Evolutionary conservation across 1,140 invertebrate genomes (phyloP), one percentile per base, ranked within the genome.

Genomic region (Muscidifurax raptorellus): DNA sequence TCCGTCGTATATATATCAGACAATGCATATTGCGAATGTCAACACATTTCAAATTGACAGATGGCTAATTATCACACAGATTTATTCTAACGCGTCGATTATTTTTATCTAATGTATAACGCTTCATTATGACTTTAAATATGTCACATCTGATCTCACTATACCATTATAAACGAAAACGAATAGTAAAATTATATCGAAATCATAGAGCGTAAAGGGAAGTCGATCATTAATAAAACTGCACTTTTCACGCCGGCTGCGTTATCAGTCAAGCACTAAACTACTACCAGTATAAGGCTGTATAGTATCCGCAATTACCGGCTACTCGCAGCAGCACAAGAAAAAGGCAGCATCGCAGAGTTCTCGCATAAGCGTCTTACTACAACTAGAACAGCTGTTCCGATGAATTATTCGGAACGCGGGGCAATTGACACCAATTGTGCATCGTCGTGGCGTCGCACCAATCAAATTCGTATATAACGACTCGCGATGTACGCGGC

Each of bases 381-480:
- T 25, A 32, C 27, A 72, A 80, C 77, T 80, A 52, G 78, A 86
- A 22, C 80, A 84, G 75, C 76, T 85, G 44, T 83, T 67, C 10
- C 28, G 66, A 82, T 40, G 59, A 86, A 88, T 90, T 88, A 91
- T 90, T 90, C 88, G 76, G 89, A 88, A 86, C 87, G 82, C 89
- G 52, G 71, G 85, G 71, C 89, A 91, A 91, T 91, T 91, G 91
- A 91, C 89, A 89, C 80, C 88, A 90, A 91, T 91, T 91, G 89
- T 86, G 32, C 22, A 32, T 72, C 10, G 25, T 32, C 69, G 12
- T 32, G 13, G 69, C 28, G 47, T 64, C 36, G 28, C 71, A 9
- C 7, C 52, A 40, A 82, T 75, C 13, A 74, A 81, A 72, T 75
- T 44, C 25, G 2, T 40, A 32, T 40, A 32, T 12, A 22, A 67